phyloP scores from a whole-genome alignment of 2,113 vertebrate genomes.

The Colossoma macropomum region DNA sequence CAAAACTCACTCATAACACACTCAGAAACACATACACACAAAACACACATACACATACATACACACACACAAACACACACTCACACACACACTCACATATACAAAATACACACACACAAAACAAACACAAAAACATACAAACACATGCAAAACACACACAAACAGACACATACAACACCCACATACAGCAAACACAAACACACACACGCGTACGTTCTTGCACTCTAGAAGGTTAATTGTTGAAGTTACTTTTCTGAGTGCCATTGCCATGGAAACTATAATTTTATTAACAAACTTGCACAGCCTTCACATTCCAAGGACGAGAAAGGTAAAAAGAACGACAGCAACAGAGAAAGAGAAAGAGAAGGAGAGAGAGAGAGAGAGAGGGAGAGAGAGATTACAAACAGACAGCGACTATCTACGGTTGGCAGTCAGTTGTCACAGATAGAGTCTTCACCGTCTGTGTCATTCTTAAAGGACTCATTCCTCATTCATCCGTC shows the following conservation, averaged over 20 bases:
- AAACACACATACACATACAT: too few species aligned
- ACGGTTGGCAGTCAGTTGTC: neutral
- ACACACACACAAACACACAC: too few species aligned
- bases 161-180: neutral
- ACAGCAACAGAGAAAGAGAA: conserved; percentile 63
- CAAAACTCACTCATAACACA: too few species aligned
- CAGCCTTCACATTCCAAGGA: conserved; percentile 65
- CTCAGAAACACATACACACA: too few species aligned
- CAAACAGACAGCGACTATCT: neutral
- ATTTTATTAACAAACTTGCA: conserved; percentile 61
- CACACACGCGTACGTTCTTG: neutral
- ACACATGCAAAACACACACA: too few species aligned
- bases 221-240: neutral
- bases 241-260: conserved; percentile 48
- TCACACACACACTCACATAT: neutral
- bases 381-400: too few species aligned
- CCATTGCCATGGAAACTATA: conserved; percentile 76
- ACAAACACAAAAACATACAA: too few species aligned
- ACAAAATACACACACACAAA: neutral
- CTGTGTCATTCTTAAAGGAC: neutral
- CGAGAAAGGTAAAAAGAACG: conserved; percentile 55
- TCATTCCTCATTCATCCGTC: neutral
- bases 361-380: conserved; percentile 3
- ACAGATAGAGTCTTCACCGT: neutral
- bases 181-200: neutral